These are phyloP conservation scores for Serripes groenlandicus DNA, from an alignment of 2,888 invertebrate species.

Conservation along the genomic window DNA sequence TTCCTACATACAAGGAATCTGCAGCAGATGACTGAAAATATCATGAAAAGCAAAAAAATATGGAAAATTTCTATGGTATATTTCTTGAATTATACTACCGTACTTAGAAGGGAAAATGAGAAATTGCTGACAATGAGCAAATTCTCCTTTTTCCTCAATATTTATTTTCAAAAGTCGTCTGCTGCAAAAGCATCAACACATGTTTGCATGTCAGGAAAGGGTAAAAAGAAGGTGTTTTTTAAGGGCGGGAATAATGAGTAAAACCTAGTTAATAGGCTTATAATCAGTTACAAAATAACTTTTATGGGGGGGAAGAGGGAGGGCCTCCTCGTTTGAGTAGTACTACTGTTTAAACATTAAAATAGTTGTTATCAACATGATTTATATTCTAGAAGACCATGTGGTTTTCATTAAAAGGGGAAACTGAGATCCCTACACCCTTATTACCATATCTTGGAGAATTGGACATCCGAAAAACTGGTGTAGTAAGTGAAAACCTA, in stretches of 20 bases:
- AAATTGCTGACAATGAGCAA: neutral
- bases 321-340: slow-evolving; percentile 16
- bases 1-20: too few species aligned
- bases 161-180: neutral
- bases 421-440: too few species aligned
- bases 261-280: neutral
- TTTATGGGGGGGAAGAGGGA: slow-evolving; percentile 12
- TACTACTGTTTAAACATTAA: slow-evolving; percentile 34
- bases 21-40: too few species aligned
- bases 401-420: slow-evolving; percentile 61
- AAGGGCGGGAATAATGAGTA: neutral
- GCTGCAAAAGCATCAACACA: neutral
- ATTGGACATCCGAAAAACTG: too few species aligned
- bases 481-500: too few species aligned
- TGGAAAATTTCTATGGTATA: too few species aligned
- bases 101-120: neutral
- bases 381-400: slow-evolving; percentile 57
- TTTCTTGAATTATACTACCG: too few species aligned
- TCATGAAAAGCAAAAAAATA: too few species aligned
- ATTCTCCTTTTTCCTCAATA: neutral
- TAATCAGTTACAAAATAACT: neutral
- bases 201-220: neutral
- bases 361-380: slow-evolving; percentile 61
- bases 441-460: too few species aligned
- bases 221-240: neutral